Conservation (phyloP, 2,888 invertebrate species). For the Epirrhoe tristata region DNA sequence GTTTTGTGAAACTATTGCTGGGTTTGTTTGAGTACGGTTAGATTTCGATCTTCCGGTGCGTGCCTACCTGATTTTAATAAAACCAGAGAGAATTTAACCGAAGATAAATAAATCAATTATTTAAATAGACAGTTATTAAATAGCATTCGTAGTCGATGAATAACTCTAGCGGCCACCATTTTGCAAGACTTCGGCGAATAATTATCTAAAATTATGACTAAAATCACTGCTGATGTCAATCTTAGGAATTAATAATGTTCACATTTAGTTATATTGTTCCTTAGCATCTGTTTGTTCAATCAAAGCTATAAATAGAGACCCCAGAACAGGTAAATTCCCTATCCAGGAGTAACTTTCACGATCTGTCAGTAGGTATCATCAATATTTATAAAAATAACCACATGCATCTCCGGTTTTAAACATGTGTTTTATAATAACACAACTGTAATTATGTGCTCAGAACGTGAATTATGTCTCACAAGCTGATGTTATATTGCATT, state of each 20-base stretch:
- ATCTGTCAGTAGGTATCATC: background rate
- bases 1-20: slow-evolving; percentile 29
- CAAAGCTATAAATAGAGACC: no score
- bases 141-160: background rate
- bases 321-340: no score
- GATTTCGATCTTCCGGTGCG: slow-evolving; percentile 22
- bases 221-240: no score
- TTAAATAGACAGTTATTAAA: background rate
- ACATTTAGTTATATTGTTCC: no score
- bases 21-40: slow-evolving; percentile 25
- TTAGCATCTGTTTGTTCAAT: no score
- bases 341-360: background rate
- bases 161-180: no score
- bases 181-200: no score
- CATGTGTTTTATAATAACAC: slow-evolving; percentile 36
- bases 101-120: no score
- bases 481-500: slow-evolving; percentile 6
- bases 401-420: slow-evolving; percentile 31
- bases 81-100: no score
- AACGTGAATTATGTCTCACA: slow-evolving; percentile 29
- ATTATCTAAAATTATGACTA: no score
- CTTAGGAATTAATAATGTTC: no score
- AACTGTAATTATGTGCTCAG: slow-evolving; percentile 27
- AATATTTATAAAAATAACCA: slow-evolving; percentile 16
- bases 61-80: background rate